These are phyloP conservation scores for Ennomos quercinarius DNA, from an alignment of 2,888 invertebrate species.

Conservation along the genomic window DNA sequence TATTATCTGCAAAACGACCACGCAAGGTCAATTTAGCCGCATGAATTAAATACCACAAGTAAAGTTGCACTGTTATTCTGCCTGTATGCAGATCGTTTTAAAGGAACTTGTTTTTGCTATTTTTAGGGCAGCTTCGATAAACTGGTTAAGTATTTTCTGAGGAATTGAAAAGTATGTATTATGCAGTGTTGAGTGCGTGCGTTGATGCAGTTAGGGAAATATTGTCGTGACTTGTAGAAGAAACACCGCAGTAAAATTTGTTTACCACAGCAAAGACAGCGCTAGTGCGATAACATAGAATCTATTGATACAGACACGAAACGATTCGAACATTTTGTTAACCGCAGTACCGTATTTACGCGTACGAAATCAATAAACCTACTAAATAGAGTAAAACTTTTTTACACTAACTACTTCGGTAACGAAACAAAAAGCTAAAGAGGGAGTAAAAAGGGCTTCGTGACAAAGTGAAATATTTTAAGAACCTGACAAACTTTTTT, in stretches of 20 bases:
- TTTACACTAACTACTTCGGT: conserved; percentile 8
- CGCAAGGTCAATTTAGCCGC: conserved; percentile 35
- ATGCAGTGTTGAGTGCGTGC: conserved; percentile 72
- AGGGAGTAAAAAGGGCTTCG: conserved; percentile 34
- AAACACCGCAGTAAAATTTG: conserved; percentile 71
- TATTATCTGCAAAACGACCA: conserved; percentile 26
- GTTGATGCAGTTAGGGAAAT: conserved; percentile 59
- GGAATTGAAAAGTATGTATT: conserved; percentile 19
- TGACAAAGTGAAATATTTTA: conserved; percentile 43
- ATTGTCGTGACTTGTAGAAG: conserved; percentile 71
- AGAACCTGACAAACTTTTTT: conserved; percentile 37
- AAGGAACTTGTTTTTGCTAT: conserved; percentile 28
- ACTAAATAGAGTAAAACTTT: conserved; percentile 8
- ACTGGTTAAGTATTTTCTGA: conserved; percentile 36
- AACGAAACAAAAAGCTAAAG: conserved; percentile 25
- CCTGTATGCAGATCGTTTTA: conserved; percentile 3
- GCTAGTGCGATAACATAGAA: conserved; percentile 52
- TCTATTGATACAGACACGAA: conserved; percentile 60
- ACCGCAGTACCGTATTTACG: conserved; percentile 10
- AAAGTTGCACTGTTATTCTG: conserved; percentile 32
- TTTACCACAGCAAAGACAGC: conserved; percentile 55
- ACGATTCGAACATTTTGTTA: conserved; percentile 31
- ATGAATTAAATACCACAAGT: conserved; percentile 31
- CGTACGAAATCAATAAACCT: conserved; percentile 5
- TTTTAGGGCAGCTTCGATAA: conserved; percentile 26